Evolutionary conservation across 2,797 vertebrate genomes (phyloP).

Genomic region (Kryptolebias ocellatus): DNA sequence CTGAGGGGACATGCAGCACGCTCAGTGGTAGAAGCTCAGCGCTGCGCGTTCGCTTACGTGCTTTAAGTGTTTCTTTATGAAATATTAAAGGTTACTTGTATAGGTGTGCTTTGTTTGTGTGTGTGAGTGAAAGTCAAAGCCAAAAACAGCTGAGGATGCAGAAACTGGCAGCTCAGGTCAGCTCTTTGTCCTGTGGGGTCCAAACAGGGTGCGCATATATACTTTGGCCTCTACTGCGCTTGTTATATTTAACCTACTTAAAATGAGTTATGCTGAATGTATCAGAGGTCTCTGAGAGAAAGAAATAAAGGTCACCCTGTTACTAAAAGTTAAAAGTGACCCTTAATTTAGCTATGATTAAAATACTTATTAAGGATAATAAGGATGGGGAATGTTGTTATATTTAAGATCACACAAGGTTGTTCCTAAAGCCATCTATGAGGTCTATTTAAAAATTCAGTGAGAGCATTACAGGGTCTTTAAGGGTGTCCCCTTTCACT

Average conservation of each 20-base stretch:
- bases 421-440: constrained; percentile 1
- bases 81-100: not conserved
- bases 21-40: constrained; percentile 20
- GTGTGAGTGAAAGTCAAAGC: constrained; percentile 12
- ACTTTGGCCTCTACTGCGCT: constrained; percentile 33
- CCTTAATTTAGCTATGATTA: not conserved
- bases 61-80: constrained; percentile 2
- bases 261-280: constrained; percentile 20
- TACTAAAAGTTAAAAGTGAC: constrained; percentile 1
- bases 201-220: constrained; percentile 59
- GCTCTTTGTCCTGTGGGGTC: constrained; percentile 65
- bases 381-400: not conserved
- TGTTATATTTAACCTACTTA: constrained; percentile 62
- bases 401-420: not conserved
- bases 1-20: constrained; percentile 75
- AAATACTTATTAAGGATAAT: constrained; percentile 2
- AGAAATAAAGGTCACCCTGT: constrained; percentile 7
- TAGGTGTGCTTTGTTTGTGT: not conserved
- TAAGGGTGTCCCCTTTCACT: constrained; percentile 42
- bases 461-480: constrained; percentile 33
- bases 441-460: constrained; percentile 39
- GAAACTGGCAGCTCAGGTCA: constrained; percentile 67
- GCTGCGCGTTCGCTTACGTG: not conserved
- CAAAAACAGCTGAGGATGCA: constrained; percentile 65
- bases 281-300: constrained; percentile 13